A percentile compares a stretch with the other conserved stretches of the same genome.
These are phyloP conservation scores for Corella eumyota DNA, from an alignment of 23 tunicate genomes.

Conservation along the genomic window DNA sequence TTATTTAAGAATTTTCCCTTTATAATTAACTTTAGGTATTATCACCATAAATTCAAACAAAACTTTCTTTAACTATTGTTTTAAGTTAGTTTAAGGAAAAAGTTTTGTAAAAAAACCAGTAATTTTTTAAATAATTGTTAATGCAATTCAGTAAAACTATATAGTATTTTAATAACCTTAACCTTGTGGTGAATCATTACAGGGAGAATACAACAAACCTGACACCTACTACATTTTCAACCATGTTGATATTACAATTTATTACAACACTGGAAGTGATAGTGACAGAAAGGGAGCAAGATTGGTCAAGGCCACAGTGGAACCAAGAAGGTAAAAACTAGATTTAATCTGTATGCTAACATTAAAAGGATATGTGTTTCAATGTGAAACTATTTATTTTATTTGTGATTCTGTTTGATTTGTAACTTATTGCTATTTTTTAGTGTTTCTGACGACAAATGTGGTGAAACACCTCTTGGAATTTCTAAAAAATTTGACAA, in stretches of 20 bases:
- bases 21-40: no score
- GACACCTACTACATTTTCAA: conserved; percentile 74
- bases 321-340: conserved; percentile 57
- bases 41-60: no score
- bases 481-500: conserved; percentile 33
- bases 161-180: background rate
- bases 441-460: conserved; percentile 30
- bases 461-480: conserved; percentile 35
- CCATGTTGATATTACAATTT: conserved; percentile 78
- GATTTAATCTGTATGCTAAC: background rate
- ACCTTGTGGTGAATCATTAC: background rate
- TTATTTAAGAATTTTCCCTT: no score
- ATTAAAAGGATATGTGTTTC: no score
- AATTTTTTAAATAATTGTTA: no score
- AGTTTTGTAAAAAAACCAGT: no score
- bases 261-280: conserved; percentile 39
- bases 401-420: no score
- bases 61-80: no score
- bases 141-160: background rate
- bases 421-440: no score
- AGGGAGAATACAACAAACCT: conserved; percentile 7
- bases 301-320: conserved; percentile 53
- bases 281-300: conserved; percentile 18
- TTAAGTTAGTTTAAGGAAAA: no score
- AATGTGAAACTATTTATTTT: no score